phyloP scores from a whole-genome alignment of 2,888 invertebrate genomes.

The Gandaritis pyraliata region DNA sequence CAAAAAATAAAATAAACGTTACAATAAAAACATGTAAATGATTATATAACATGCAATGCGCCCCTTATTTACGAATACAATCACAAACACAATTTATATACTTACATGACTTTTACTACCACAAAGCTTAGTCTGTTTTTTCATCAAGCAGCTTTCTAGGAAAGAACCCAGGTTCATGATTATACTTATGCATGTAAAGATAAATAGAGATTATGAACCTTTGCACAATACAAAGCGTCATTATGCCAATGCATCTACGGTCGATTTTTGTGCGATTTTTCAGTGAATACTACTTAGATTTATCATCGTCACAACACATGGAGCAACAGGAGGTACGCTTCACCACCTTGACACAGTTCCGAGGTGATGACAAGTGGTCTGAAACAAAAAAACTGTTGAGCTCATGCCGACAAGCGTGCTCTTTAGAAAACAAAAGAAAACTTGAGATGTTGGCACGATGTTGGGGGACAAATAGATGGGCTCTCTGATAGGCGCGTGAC shows the following conservation, averaged over 20 bases:
- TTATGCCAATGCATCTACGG: not conserved
- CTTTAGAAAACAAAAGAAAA: constrained; percentile 24
- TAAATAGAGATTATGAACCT: constrained; percentile 4
- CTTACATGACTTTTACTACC: not conserved
- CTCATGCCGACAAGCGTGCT: constrained; percentile 23
- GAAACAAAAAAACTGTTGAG: constrained; percentile 16
- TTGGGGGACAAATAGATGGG: constrained; percentile 5
- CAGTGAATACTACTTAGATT: constrained; percentile 5
- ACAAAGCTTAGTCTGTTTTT: not conserved
- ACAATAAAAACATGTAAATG: constrained; percentile 5
- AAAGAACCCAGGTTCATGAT: not conserved
- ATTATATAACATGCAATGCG: constrained; percentile 19
- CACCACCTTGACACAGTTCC: constrained; percentile 23
- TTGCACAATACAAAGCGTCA: constrained; percentile 8
- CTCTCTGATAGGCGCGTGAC: not conserved
- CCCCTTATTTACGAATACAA: constrained; percentile 32
- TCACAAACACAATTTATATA: constrained; percentile 6
- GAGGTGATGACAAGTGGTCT: constrained; percentile 12
- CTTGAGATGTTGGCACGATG: constrained; percentile 9
- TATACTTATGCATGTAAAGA: constrained; percentile 7
- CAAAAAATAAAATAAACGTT: constrained; percentile 22
- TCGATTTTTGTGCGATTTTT: not conserved
- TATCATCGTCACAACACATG: constrained; percentile 52
- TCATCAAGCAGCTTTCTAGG: not conserved
- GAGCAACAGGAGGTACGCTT: constrained; percentile 56